Evolutionary conservation across 2,113 vertebrate genomes (phyloP).

Genomic region (Fregata magnificens): DNA sequence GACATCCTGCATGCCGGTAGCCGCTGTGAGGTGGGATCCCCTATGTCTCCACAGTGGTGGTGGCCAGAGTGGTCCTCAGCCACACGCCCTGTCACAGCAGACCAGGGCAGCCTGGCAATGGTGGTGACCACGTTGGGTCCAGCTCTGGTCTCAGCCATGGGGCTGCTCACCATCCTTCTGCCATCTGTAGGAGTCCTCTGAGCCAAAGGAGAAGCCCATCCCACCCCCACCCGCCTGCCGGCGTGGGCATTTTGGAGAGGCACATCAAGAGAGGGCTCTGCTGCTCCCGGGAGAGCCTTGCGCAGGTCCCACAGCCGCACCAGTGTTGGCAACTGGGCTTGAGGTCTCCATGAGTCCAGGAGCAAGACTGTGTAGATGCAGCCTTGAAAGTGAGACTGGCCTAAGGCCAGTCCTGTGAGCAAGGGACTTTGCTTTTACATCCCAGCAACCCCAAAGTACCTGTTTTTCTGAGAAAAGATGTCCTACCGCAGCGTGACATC

Average conservation of each 20-base stretch:
- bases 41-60: rapidly evolving
- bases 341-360: background rate
- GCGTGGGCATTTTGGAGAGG: background rate
- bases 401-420: background rate
- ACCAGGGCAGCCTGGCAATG: background rate
- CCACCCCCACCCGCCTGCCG: background rate
- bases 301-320: background rate
- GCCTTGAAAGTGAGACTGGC: background rate
- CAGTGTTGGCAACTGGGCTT: background rate
- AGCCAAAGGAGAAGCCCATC: background rate
- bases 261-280: background rate
- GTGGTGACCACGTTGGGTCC: background rate
- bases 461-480: background rate
- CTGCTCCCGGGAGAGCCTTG: background rate
- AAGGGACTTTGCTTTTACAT: background rate
- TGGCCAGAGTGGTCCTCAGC: background rate
- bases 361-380: background rate
- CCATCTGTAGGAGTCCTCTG: background rate
- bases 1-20: background rate
- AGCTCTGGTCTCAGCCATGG: background rate
- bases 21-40: background rate
- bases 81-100: background rate
- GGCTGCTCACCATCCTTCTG: background rate
- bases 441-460: background rate
- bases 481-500: background rate